phyloP scores from a whole-genome alignment of 2,888 invertebrate species.

The Rutpela maculata region DNA sequence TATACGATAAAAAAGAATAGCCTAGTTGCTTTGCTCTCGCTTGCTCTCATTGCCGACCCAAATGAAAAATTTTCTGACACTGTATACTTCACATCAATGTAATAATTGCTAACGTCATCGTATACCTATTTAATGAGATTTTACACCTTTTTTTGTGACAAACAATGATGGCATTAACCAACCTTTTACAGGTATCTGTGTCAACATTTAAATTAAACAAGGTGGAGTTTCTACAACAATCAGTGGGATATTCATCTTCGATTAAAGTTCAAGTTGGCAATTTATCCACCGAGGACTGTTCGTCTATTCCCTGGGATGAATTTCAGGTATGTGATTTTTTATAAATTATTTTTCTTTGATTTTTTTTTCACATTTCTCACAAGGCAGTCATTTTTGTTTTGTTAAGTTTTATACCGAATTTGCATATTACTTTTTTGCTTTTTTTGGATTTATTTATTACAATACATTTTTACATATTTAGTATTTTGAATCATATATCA shows the following conservation, averaged over 20 bases:
- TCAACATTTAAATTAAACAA: slow-evolving; percentile 83
- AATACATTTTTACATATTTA: background rate
- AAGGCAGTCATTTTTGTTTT: slow-evolving; percentile 17
- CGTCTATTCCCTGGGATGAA: slow-evolving; percentile 94
- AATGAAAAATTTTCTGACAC: too few relatives aligned
- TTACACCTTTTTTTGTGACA: background rate
- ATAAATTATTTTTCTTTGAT: background rate
- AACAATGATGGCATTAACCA: background rate
- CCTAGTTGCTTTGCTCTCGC: too few relatives aligned
- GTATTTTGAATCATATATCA: too few relatives aligned
- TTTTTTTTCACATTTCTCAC: background rate
- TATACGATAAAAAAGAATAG: too few relatives aligned
- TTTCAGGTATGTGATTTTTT: slow-evolving; percentile 83
- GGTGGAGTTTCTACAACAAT: slow-evolving; percentile 84
- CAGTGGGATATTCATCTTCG: slow-evolving; percentile 80
- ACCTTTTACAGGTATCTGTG: slow-evolving; percentile 74
- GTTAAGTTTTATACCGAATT: slow-evolving; percentile 11
- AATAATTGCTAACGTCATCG: too few relatives aligned
- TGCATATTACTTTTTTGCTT: slow-evolving; percentile 28
- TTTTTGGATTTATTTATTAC: background rate
- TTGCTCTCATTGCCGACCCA: too few relatives aligned
- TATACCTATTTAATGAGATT: too few relatives aligned
- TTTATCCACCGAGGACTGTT: slow-evolving; percentile 87
- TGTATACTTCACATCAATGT: too few relatives aligned
- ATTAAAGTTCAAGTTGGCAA: slow-evolving; percentile 83